Base-by-base conservation (phyloP, 2,797 vertebrate genomes). In the Eupleurogrammus muticus region DNA sequence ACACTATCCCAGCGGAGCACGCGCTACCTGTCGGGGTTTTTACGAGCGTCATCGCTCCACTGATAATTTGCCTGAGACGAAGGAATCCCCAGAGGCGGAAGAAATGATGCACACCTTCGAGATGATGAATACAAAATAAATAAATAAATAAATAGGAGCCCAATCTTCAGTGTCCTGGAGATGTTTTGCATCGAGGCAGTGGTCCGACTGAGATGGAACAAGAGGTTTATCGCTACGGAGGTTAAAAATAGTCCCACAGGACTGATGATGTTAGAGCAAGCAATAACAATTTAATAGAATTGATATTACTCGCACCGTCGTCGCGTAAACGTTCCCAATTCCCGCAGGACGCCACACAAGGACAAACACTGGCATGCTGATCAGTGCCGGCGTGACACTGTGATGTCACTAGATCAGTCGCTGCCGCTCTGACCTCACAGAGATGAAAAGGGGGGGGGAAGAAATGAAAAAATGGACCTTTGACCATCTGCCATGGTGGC, bases 31-130 rank as follows among this genome's bases (percentile, higher is more conserved):
- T 73, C 78, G 7, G 73, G 34, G 46, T 49, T 80, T 85, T 88
- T 87, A 83, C 59, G 76, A 76, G 74, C 1, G 46, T 78, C 81
- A 82, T 89, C 82, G 67, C 66, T 85, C 66, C 73, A 79, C 66
- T 49, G 68, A 88, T 87, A 59, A 80, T 88, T 82, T 86, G 38
- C 70, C 23, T 38, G 56, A 79, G 67, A 67, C 40, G 71, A 60
- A 53, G 50, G 59, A 70, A 79, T 89, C 71, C 55, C 74, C 8
- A 20, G 66, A 67, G 63, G 56, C 0, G 8, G 20, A 51, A 23
- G 46, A 36, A 60, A 47, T 68, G 60, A 60, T 11, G n/a, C 40
- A 61, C 50, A 69, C n/a, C 52, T 54, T 16, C 10, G 24, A 38
- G 38, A 71, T 44, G 13, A 32, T 28, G 28, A 28, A 28, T 28